These are phyloP conservation scores for Pituophis catenifer DNA, from an alignment of 2,113 vertebrate genomes.

Conservation along the genomic window DNA sequence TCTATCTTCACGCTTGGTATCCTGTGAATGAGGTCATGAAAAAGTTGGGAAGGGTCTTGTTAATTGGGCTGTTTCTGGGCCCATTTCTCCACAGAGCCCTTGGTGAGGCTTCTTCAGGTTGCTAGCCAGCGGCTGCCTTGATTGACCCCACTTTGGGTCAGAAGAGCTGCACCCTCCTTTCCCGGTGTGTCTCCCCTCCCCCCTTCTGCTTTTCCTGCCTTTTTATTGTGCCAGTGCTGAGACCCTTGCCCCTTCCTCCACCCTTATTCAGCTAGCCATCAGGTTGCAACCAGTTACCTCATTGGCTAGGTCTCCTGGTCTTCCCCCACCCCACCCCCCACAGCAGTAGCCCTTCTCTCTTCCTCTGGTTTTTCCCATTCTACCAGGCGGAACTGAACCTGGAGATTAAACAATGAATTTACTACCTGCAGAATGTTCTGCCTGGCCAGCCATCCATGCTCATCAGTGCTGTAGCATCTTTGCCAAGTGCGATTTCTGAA, in stretches of 20 bases:
- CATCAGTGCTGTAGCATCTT: neutral
- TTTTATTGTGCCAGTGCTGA: neutral
- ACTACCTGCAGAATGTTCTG: neutral
- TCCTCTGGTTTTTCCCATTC: neutral
- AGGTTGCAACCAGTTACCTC: neutral
- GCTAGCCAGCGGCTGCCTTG: neutral
- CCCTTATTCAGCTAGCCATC: neutral
- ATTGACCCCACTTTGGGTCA: neutral
- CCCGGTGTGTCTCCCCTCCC: neutral
- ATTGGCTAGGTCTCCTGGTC: neutral
- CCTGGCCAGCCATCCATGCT: neutral
- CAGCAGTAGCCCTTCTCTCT: neutral
- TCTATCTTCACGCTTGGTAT: neutral
- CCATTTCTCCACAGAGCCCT: neutral
- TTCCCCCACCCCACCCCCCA: rapidly evolving
- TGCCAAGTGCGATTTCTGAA: neutral
- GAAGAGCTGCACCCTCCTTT: neutral
- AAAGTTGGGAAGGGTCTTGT: neutral
- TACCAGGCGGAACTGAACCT: neutral
- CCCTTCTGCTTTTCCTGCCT: neutral
- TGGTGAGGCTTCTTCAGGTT: neutral
- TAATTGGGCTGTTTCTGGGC: neutral
- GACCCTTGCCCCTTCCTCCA: neutral
- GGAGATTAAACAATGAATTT: neutral
- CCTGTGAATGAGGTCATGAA: neutral